Evolutionary conservation across 1,140 invertebrate genomes (phyloP), one percentile per base, ranked within the genome.

Genomic region (Patella vulgata): DNA sequence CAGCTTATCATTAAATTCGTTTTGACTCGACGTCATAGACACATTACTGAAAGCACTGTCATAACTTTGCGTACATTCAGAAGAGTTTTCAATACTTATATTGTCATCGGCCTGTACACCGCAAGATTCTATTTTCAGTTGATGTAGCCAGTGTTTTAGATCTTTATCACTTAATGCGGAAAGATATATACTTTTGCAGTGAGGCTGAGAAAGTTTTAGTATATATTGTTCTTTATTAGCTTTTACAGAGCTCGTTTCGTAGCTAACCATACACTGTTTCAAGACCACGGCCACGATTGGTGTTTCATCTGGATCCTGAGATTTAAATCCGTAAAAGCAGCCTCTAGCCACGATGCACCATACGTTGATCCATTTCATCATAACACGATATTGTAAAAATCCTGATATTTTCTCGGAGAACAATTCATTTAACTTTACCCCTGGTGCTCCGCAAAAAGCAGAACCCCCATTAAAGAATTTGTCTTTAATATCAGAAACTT

Each of bases 311-410:
- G 39, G 39, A 21, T 64, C 51, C 17, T 77, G 58, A 1, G 70
- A 66, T 52, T 69, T 77, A 44, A 79, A 79, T 9, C 62, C 71
- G 47, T 77, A 79, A 50, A 79, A 66, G 48, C 71, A 74, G 3
- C 74, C 74, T n/a, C 64, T 53, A 52, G 61, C 63, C 9, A 79
- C 64, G 14, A 70, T 70, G 55, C 72, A 77, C 65, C 66, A 77
- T 2, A 75, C 23, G 57, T 75, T 73, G 9, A 69, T 65, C 68
- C 70, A 79, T 31, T 70, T 75, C 5, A 71, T 47, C 14, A 69
- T 60, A 30, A 31, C 50, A 48, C 48, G 68, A 52, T 73, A 67
- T 40, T 71, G 68, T 9, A 79, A 50, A 59, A 46, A 66, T 0
- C 77, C 77, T 11, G 59, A 63, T 6, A 70, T 67, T 4, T 60